Percentiles rank a stretch among this genome's conserved stretches.
phyloP scores from a whole-genome alignment of 1,140 invertebrate species.

The Drosophila funebris region DNA sequence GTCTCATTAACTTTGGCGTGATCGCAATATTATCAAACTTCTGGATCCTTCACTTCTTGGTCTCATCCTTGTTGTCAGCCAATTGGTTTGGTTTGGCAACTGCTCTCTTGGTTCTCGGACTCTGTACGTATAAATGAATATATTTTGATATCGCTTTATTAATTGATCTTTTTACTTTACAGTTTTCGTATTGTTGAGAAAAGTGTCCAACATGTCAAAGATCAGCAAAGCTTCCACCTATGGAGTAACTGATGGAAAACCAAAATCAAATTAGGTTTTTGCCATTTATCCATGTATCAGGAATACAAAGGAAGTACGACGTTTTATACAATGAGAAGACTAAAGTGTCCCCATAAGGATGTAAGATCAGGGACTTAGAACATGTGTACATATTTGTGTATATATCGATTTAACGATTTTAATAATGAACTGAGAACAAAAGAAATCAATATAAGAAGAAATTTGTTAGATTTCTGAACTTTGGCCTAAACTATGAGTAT shows the following conservation, averaged over 20 bases:
- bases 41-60: conserved; percentile 88
- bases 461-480: background rate
- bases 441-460: conserved; percentile 1
- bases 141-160: background rate
- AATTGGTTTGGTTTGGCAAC: conserved; percentile 88
- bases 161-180: conserved; percentile 25
- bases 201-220: conserved; percentile 92
- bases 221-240: conserved; percentile 92
- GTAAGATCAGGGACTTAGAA: background rate
- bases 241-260: conserved; percentile 84
- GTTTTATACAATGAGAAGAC: background rate
- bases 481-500: background rate
- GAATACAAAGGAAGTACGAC: background rate
- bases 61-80: conserved; percentile 89
- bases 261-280: conserved; percentile 35
- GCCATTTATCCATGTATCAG: background rate
- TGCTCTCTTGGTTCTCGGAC: conserved; percentile 86
- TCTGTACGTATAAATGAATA: conserved; percentile 87
- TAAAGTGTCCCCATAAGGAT: no score
- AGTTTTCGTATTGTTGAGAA: conserved; percentile 91
- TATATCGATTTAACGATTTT: conserved; percentile 17
- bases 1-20: conserved; percentile 88
- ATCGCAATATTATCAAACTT: conserved; percentile 89
- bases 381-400: background rate
- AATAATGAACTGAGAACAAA: conserved; percentile 18